Percentiles rank a stretch among this genome's conserved stretches.
These are phyloP conservation scores for Calypte anna DNA, from an alignment of 2,113 vertebrate species.

Conservation along the genomic window DNA sequence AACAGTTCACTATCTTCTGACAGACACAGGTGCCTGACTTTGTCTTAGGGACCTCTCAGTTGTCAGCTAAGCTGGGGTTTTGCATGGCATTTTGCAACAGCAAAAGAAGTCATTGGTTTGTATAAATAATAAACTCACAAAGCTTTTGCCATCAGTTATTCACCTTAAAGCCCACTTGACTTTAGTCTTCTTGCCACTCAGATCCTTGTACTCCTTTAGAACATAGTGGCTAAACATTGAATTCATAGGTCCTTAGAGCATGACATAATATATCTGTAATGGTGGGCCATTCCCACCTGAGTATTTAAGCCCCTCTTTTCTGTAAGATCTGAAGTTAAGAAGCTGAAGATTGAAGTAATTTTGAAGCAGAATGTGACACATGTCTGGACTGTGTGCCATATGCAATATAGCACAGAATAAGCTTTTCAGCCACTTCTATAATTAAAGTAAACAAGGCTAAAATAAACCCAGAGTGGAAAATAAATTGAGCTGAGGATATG, in stretches of 20 bases:
- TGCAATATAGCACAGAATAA: neutral
- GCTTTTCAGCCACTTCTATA: neutral
- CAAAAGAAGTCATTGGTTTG: neutral
- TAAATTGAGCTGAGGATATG: neutral
- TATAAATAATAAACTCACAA: neutral
- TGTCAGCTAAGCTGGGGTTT: neutral
- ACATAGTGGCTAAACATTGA: neutral
- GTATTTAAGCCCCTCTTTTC: neutral
- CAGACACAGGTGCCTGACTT: neutral
- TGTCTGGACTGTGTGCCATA: neutral
- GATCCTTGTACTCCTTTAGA: neutral
- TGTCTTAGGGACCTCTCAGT: neutral
- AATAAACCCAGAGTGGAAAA: conserved; percentile 6
- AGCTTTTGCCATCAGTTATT: neutral
- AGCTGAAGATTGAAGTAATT: neutral
- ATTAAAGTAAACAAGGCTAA: conserved; percentile 22
- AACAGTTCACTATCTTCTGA: neutral
- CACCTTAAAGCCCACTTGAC: neutral
- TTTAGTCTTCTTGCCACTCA: neutral
- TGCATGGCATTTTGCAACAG: neutral
- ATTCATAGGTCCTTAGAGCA: neutral
- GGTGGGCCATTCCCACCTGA: neutral
- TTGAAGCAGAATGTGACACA: neutral
- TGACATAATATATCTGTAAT: no score
- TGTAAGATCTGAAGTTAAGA: neutral